Evolutionary conservation across 2,113 vertebrate genomes (phyloP).

Genomic region (Paedocypris sp.): DNA sequence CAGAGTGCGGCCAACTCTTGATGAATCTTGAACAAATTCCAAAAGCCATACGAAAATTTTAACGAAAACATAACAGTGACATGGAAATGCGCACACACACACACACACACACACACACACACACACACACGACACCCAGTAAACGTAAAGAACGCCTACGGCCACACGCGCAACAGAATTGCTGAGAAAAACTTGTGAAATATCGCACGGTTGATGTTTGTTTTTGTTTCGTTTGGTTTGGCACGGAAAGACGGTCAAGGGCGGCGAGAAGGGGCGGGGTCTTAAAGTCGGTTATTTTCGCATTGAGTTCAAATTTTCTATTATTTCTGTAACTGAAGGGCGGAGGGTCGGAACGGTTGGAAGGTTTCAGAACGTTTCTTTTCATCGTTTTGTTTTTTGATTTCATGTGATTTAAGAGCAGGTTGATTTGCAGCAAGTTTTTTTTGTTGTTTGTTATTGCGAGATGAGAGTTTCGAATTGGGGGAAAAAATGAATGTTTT

Average conservation of each 20-base stretch:
- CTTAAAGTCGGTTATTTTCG: constrained; percentile 35
- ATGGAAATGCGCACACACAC: too few relatives aligned
- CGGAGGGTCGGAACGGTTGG: constrained; percentile 33
- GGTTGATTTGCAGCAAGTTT: constrained; percentile 43
- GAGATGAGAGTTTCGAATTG: constrained; percentile 32
- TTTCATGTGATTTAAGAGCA: constrained; percentile 62
- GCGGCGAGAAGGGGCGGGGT: constrained; percentile 43
- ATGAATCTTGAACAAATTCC: constrained; percentile 79
- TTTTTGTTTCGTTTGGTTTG: constrained; percentile 41
- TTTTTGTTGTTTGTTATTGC: constrained; percentile 30
- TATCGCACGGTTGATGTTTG: constrained; percentile 52
- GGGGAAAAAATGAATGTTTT: constrained; percentile 36
- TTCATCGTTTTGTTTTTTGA: constrained; percentile 57
- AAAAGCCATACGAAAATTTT: constrained; percentile 73
- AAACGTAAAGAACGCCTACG: constrained; percentile 17
- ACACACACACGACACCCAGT: constrained; percentile 41
- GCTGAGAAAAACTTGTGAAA: constrained; percentile 60
- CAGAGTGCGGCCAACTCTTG: constrained; percentile 83
- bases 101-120: constrained; percentile 21
- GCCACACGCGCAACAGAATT: constrained; percentile 38
- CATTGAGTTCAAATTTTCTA: constrained; percentile 49
- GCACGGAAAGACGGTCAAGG: constrained; percentile 57
- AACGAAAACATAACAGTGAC: constrained; percentile 55
- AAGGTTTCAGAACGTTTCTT: constrained; percentile 61
- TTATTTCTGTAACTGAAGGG: constrained; percentile 41